A percentile compares a stretch with the other conserved stretches of the same genome.
These are phyloP conservation scores for Scytalopus superciliaris DNA, from an alignment of 2,113 vertebrate genomes.

Conservation along the genomic window DNA sequence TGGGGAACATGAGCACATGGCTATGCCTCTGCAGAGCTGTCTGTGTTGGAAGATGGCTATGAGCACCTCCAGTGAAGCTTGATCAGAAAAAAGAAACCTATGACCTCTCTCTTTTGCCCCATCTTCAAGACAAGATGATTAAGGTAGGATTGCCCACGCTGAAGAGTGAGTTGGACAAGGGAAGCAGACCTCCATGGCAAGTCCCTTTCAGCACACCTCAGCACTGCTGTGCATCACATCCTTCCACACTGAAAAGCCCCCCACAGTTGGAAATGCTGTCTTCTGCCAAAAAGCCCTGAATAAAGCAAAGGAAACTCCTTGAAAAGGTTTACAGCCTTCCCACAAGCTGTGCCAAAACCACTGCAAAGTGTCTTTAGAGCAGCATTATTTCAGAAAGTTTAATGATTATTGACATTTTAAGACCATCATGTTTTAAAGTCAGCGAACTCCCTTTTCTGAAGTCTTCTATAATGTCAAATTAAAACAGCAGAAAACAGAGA, in stretches of 20 bases:
- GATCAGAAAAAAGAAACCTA: neutral
- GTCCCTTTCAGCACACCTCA: neutral
- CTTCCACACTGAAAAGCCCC: neutral
- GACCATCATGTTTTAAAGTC: neutral
- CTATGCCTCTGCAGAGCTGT: neutral
- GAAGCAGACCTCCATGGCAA: neutral
- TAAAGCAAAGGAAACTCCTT: constrained; percentile 20
- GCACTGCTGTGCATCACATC: neutral
- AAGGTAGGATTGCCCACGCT: neutral
- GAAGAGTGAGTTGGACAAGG: neutral
- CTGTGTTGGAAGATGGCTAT: neutral
- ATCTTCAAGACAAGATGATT: neutral
- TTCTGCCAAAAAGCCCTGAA: constrained; percentile 18
- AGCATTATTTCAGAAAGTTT: neutral
- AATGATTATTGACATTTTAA: neutral
- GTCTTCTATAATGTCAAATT: neutral
- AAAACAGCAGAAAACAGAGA: neutral
- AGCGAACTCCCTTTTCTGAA: neutral
- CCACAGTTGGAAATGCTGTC: neutral
- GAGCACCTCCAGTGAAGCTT: neutral
- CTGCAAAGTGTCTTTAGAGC: neutral
- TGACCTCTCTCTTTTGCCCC: neutral
- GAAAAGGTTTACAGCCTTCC: constrained; percentile 42
- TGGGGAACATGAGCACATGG: neutral
- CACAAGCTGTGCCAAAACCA: constrained; percentile 33